phyloP scores from a whole-genome alignment of 2,797 vertebrate species.

The Cyprinodon diabolis region DNA sequence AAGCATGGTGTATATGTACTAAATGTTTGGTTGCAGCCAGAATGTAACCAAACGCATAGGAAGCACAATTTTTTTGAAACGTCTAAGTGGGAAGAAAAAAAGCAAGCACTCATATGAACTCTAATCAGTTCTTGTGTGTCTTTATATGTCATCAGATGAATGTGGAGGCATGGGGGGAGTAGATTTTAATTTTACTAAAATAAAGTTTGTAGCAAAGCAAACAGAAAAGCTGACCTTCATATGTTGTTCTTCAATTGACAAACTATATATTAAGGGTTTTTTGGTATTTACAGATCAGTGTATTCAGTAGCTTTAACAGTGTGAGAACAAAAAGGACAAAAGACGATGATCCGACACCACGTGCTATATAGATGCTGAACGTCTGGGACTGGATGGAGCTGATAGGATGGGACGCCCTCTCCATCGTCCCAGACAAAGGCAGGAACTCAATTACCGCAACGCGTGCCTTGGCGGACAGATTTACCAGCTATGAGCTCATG shows the following conservation, averaged over 20 bases:
- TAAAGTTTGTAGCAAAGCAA: too few species aligned
- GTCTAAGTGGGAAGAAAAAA: too few species aligned
- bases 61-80: too few species aligned
- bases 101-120: too few species aligned
- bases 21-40: too few species aligned
- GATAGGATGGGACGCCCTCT: conserved; percentile 68
- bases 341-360: conserved; percentile 45
- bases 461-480: conserved; percentile 74
- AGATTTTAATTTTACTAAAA: too few species aligned
- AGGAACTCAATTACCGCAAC: conserved; percentile 82
- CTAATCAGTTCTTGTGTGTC: too few species aligned
- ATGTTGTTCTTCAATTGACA: neutral
- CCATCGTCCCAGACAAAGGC: conserved; percentile 79
- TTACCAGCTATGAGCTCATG: conserved; percentile 84
- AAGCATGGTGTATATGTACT: too few species aligned
- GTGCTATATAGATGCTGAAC: conserved; percentile 31
- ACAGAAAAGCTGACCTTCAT: neutral
- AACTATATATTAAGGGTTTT: neutral
- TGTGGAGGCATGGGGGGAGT: too few species aligned
- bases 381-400: conserved; percentile 50
- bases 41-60: too few species aligned
- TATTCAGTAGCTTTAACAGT: conserved; percentile 20
- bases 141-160: too few species aligned
- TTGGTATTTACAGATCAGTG: neutral
- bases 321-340: conserved; percentile 61